Conservation (phyloP, 2,888 invertebrate species). For the Amphipoea lucens region DNA sequence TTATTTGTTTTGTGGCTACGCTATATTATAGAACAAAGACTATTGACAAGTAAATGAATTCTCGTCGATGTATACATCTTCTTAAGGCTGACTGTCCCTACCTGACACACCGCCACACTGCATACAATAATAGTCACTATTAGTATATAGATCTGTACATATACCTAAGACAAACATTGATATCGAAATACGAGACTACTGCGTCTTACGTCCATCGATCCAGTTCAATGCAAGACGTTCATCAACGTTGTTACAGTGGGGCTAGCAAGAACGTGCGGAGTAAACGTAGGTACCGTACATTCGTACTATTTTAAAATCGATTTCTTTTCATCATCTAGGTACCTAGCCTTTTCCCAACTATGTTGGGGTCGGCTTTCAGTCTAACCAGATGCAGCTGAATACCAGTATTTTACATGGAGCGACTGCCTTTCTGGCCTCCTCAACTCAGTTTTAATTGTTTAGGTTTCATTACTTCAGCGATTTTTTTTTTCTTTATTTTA, state of each 20-base stretch:
- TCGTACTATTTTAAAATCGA: not conserved
- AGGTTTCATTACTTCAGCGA: conserved; percentile 1
- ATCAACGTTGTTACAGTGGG: conserved; percentile 22
- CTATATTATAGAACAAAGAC: no score
- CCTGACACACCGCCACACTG: not conserved
- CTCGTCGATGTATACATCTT: not conserved
- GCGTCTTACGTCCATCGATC: conserved; percentile 22
- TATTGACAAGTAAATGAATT: not conserved
- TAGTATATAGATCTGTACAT: not conserved
- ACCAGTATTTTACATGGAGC: no score
- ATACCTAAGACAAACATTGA: conserved; percentile 19
- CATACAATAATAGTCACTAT: not conserved
- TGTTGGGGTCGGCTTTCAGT: no score
- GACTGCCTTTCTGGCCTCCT: no score
- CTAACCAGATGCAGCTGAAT: no score
- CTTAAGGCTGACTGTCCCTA: not conserved
- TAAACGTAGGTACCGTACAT: not conserved
- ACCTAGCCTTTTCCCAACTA: no score
- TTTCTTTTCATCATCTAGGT: not conserved
- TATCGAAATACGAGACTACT: conserved; percentile 35
- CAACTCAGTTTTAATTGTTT: not conserved
- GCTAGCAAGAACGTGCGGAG: not conserved
- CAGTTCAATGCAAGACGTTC: conserved; percentile 33
- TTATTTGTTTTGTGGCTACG: no score
- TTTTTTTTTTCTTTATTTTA: no score